A percentile compares a stretch with the other conserved stretches of the same genome.
These are phyloP conservation scores for Nerophis ophidion DNA, from an alignment of 2,113 vertebrate genomes.

Conservation along the genomic window DNA sequence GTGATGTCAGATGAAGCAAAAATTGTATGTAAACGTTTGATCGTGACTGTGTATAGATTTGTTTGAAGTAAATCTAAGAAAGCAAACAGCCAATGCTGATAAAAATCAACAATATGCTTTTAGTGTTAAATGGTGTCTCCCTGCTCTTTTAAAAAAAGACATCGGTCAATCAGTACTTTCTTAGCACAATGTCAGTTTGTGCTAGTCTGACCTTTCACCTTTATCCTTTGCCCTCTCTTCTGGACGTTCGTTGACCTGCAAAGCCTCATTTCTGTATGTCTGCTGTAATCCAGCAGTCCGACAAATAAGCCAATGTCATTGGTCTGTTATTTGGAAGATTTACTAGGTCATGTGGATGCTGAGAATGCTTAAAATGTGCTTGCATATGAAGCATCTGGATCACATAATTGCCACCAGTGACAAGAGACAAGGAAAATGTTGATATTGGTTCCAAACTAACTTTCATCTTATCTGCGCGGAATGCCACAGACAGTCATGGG, in stretches of 20 bases:
- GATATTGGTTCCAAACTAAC: conserved; percentile 41
- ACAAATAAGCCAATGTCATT: conserved; percentile 10
- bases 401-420: conserved; percentile 32
- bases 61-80: too few species aligned
- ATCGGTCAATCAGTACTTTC: too few species aligned
- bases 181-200: conserved; percentile 35
- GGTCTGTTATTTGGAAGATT: conserved; percentile 9
- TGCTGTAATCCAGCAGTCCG: conserved; percentile 31
- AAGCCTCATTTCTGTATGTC: conserved; percentile 22
- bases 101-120: too few species aligned
- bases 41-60: too few species aligned
- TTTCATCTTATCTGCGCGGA: conserved; percentile 63
- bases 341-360: not conserved
- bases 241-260: conserved; percentile 39
- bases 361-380: conserved; percentile 16
- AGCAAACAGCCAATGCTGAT: too few species aligned
- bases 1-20: too few species aligned
- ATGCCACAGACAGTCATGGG: conserved; percentile 50
- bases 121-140: too few species aligned
- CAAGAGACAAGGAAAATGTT: conserved; percentile 30
- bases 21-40: too few species aligned
- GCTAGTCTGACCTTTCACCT: conserved; percentile 37
- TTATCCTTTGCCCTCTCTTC: conserved; percentile 14
- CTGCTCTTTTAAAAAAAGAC: too few species aligned
- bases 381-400: conserved; percentile 44